These are phyloP conservation scores for Oplegnathus fasciatus DNA, from an alignment of 2,113 vertebrate species.

Conservation along the genomic window DNA sequence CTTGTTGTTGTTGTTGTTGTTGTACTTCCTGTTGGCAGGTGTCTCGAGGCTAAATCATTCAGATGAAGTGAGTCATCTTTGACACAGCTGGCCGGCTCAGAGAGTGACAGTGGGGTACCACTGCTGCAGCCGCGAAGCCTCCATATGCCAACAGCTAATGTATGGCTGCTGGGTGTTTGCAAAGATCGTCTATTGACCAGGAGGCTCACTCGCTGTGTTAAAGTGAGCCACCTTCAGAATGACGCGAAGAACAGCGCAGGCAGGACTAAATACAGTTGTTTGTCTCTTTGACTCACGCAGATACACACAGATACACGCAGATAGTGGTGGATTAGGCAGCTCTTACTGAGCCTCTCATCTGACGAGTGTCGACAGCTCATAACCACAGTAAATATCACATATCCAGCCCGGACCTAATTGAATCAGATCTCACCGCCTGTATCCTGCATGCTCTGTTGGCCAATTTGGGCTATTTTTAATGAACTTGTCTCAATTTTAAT, in stretches of 20 bases:
- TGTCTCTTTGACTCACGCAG: too few species aligned
- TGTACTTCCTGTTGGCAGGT: neutral
- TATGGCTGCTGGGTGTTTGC: slow-evolving; percentile 6
- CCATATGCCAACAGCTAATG: neutral
- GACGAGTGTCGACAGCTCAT: too few species aligned
- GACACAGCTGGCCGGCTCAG: fast-evolving
- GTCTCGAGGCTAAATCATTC: fast-evolving
- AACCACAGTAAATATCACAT: too few species aligned
- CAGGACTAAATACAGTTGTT: too few species aligned
- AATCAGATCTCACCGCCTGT: too few species aligned
- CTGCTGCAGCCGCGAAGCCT: neutral
- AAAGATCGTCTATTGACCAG: slow-evolving; percentile 21
- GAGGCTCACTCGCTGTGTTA: neutral
- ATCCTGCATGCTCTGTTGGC: too few species aligned
- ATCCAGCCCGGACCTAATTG: too few species aligned
- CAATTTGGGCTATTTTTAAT: neutral
- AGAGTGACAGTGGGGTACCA: neutral
- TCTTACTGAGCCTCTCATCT: too few species aligned
- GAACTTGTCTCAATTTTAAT: neutral
- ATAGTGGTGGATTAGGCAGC: too few species aligned
- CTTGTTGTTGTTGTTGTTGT: too few species aligned
- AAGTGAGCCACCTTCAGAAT: neutral
- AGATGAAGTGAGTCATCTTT: neutral
- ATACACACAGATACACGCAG: too few species aligned
- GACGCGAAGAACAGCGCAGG: too few species aligned